Conservation (phyloP, 2,113 vertebrate genomes). For the Chionis minor region DNA sequence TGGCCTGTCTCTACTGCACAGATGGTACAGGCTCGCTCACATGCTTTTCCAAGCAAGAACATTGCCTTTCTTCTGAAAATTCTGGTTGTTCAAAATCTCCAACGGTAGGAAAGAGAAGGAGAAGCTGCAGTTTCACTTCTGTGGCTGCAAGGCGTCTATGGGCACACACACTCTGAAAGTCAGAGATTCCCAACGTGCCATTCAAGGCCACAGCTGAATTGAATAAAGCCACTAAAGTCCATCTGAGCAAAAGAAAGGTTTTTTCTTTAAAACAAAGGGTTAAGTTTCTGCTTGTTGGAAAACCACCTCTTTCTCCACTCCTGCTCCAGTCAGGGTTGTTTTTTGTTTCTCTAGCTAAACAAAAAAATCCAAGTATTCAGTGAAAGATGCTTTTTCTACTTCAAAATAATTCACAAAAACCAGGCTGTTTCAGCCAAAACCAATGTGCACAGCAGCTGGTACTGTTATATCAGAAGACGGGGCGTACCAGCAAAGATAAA, state of each 20-base stretch:
- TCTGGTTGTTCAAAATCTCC: not conserved
- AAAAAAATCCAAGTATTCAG: not conserved
- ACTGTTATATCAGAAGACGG: not conserved
- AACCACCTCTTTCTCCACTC: not conserved
- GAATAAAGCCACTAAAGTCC: not conserved
- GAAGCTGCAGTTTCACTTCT: constrained; percentile 7
- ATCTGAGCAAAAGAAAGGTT: not conserved
- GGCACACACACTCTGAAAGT: not conserved
- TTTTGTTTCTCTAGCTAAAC: not conserved
- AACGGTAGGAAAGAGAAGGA: not conserved
- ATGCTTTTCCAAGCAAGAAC: not conserved
- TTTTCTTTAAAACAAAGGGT: not conserved
- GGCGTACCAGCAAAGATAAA: not conserved
- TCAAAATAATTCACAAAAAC: not conserved
- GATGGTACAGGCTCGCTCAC: not conserved
- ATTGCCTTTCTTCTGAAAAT: not conserved
- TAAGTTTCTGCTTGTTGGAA: not conserved
- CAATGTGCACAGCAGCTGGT: not conserved
- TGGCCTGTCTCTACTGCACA: not conserved
- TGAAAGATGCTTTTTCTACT: not conserved
- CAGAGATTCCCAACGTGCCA: constrained; percentile 7
- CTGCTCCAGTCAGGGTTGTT: not conserved
- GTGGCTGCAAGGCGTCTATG: not conserved
- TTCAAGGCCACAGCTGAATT: not conserved
- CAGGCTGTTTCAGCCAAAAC: not conserved